Evolutionary conservation across 2,797 vertebrate species (phyloP).

Genomic region (Anguilla marmorata): DNA sequence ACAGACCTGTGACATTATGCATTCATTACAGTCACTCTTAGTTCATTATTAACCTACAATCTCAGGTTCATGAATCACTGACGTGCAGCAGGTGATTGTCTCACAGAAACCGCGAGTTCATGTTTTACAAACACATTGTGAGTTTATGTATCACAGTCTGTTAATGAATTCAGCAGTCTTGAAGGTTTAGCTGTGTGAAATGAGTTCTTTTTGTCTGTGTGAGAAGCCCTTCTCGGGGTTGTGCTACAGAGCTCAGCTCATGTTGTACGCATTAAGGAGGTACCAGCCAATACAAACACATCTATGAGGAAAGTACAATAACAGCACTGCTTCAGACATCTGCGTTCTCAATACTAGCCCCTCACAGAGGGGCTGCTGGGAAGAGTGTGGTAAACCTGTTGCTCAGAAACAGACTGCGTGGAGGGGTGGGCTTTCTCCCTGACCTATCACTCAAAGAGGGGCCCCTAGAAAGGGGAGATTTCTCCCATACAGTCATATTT

Average conservation of each 20-base stretch:
- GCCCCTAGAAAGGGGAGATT: slow-evolving; percentile 18
- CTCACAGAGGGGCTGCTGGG: slow-evolving; percentile 29
- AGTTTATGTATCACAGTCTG: not conserved
- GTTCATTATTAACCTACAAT: not conserved
- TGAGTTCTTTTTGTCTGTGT: slow-evolving; percentile 30
- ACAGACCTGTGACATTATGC: not conserved
- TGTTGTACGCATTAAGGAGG: slow-evolving; percentile 66
- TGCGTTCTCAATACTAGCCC: slow-evolving; percentile 52
- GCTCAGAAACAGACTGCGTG: slow-evolving; percentile 53
- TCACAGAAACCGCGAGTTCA: not conserved
- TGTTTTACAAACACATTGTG: not conserved
- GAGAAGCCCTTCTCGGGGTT: slow-evolving; percentile 3
- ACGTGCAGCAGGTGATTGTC: not conserved
- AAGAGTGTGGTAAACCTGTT: slow-evolving; percentile 58
- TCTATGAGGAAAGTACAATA: slow-evolving; percentile 62
- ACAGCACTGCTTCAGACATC: slow-evolving; percentile 58
- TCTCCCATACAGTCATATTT: slow-evolving; percentile 11
- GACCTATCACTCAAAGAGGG: slow-evolving; percentile 15
- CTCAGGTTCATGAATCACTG: not conserved
- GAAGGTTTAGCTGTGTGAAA: not conserved
- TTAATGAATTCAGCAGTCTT: not conserved
- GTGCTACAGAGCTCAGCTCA: slow-evolving; percentile 39
- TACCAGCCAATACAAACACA: slow-evolving; percentile 64
- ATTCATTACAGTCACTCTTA: not conserved
- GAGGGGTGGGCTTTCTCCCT: slow-evolving; percentile 29